Evolutionary conservation across 2,888 invertebrate species (phyloP), one percentile per base, ranked within the genome.

Genomic region (Chaetoderma sp.): DNA sequence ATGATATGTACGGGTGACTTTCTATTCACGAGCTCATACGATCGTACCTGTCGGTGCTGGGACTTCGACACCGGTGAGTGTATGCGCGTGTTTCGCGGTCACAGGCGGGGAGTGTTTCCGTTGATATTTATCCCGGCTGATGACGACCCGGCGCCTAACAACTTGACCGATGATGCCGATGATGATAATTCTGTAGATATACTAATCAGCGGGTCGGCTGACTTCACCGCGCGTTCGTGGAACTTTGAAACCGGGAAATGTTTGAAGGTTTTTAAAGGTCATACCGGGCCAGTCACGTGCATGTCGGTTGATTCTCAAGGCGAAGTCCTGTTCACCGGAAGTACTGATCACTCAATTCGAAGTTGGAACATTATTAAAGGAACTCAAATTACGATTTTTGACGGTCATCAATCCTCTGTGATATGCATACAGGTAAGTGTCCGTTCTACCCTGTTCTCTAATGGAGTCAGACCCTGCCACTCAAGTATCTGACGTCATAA

Each of bases 61-160:
- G 84, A 87, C 69, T 87, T 88, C 67, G 87, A 88, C 68, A 82
- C 83, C 10, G 86, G 85, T 1, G 85, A 85, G 60, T 85, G 85
- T 67, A 76, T 86, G 13, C 75, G 86, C 28, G 81, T 87, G 39
- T 85, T 85, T 69, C 73, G 86, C 73, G 88, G 88, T 1, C 89
- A 89, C 77, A 83, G 82, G 56, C 84, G 87, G 59, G 88, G 87
- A 1, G 88, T 89, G 2, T 88, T 87, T 70, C 88, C 88, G 1
- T 74, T 89, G 54, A 84, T 88, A 47, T 88, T 87, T 74, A 86
- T 89, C 39, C 87, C 88, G 0, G 82, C 82, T 2, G 85, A 86
- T 33, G 84, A 83, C 25, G 85, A 84, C 1, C 82, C 82, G 10
- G 57, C 64, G 8, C 72, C 73, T 1, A 76, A 75, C 8, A 71